These are phyloP conservation scores for Crocodylus rhombifer DNA, from an alignment of 2,797 vertebrate genomes.

Conservation along the genomic window DNA sequence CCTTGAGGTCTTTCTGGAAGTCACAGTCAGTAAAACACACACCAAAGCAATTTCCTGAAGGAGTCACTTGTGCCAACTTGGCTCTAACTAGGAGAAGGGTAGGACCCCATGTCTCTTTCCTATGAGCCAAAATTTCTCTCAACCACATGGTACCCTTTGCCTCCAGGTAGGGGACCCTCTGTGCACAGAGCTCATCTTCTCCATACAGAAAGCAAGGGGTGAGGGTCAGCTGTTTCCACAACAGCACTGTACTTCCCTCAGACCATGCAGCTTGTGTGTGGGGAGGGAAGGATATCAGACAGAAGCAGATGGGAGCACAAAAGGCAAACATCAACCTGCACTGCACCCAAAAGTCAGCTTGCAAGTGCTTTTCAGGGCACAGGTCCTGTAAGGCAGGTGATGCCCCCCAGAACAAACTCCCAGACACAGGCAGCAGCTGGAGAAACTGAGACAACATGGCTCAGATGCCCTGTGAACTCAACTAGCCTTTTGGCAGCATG, in stretches of 20 bases:
- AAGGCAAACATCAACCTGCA: not conserved
- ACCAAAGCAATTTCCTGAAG: too few species aligned
- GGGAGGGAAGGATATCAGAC: not conserved
- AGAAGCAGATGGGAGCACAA: not conserved
- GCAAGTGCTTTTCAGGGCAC: too few species aligned
- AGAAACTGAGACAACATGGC: not conserved
- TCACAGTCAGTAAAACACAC: too few species aligned
- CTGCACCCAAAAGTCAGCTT: too few species aligned
- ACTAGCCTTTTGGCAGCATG: not conserved
- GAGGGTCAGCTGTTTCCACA: not conserved
- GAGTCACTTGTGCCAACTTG: not conserved
- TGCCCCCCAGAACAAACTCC: not conserved
- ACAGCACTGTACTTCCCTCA: not conserved
- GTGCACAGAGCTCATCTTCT: not conserved
- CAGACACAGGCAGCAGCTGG: not conserved
- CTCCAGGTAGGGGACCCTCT: not conserved
- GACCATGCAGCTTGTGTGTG: accelerated
- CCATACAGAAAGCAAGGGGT: not conserved
- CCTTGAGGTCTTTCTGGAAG: too few species aligned
- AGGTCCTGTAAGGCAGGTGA: too few species aligned
- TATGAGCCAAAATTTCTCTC: not conserved
- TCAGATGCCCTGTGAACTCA: not conserved
- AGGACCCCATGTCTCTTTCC: not conserved
- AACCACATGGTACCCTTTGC: not conserved
- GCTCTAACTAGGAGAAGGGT: not conserved